Percentiles rank a stretch among this genome's conserved stretches.
Conservation (phyloP, 1,140 invertebrate genomes). For the roundworm (Caenorhabditis elegans) region DNA sequence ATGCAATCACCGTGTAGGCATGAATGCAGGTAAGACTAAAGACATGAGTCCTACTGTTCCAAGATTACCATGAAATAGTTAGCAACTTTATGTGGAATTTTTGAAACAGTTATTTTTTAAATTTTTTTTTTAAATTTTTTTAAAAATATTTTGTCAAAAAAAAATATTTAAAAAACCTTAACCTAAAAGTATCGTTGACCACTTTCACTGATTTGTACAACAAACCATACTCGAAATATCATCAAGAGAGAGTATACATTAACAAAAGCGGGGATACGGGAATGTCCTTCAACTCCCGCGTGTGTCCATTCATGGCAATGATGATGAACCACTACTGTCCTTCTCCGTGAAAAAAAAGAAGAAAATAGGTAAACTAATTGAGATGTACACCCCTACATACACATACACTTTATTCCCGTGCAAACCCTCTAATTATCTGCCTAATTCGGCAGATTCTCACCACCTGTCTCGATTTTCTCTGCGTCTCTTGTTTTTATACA, state of each 20-base stretch:
- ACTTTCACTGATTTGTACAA: not conserved
- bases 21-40: too few relatives aligned
- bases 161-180: too few relatives aligned
- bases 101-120: too few relatives aligned
- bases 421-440: constrained; percentile 17
- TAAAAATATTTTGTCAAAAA: too few relatives aligned
- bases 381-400: constrained; percentile 29
- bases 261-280: not conserved
- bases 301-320: not conserved
- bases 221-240: not conserved
- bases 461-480: too few relatives aligned
- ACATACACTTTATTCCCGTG: not conserved
- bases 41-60: too few relatives aligned
- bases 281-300: constrained; percentile 10
- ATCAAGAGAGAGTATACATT: constrained; percentile 26
- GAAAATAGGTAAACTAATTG: constrained; percentile 7
- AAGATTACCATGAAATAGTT: too few relatives aligned
- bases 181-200: not conserved
- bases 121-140: too few relatives aligned
- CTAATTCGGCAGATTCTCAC: constrained; percentile 26
- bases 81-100: too few relatives aligned
- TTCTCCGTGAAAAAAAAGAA: not conserved
- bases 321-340: constrained; percentile 14
- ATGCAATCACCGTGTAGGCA: too few relatives aligned
- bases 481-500: not conserved